phyloP scores from a whole-genome alignment of 2,113 vertebrate species.

The Nipponia nippon region DNA sequence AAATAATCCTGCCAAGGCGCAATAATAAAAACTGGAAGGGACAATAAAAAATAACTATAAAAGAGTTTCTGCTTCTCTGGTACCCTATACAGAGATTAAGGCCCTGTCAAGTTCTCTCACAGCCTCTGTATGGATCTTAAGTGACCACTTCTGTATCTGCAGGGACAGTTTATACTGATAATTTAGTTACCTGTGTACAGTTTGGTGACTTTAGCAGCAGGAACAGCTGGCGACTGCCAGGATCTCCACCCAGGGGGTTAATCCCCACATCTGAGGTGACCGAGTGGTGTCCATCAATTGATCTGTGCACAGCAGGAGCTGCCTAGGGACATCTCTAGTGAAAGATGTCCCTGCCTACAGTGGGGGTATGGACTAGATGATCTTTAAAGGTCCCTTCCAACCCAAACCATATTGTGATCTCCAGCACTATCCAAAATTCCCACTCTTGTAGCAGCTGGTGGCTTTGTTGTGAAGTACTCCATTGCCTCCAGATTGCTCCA shows the following conservation, averaged over 20 bases:
- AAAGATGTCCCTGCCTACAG: neutral
- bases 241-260: neutral
- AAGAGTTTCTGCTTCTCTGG: neutral
- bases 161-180: neutral
- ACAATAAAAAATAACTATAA: neutral
- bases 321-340: no score
- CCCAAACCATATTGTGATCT: neutral
- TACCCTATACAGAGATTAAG: no score
- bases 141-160: neutral
- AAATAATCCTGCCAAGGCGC: neutral
- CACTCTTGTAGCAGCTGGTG: neutral
- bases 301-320: neutral
- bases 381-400: neutral
- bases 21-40: neutral
- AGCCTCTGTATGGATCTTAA: rapidly evolving
- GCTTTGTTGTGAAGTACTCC: neutral
- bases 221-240: neutral
- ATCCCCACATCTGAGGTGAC: neutral
- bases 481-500: neutral
- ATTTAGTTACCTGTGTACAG: neutral
- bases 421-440: neutral
- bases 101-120: neutral
- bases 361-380: neutral
- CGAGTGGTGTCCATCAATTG: neutral
- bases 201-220: neutral